phyloP scores from a whole-genome alignment of 2,797 vertebrate genomes.

The Aphelocoma californica region DNA sequence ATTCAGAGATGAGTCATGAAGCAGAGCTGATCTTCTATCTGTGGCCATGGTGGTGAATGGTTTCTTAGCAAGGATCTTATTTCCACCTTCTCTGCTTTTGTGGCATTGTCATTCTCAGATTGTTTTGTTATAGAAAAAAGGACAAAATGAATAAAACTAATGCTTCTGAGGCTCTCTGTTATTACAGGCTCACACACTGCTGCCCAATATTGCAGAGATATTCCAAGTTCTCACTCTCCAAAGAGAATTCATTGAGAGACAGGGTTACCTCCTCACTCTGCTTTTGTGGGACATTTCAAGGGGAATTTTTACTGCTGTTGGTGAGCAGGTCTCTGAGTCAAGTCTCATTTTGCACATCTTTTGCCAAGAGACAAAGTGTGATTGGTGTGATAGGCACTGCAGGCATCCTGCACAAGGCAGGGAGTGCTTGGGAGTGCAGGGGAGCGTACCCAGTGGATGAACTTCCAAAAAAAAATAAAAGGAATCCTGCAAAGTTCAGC shows the following conservation, averaged over 20 bases:
- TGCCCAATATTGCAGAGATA: background rate
- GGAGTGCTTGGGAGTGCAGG: background rate
- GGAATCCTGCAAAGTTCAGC: background rate
- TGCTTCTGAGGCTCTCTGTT: background rate
- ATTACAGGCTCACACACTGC: background rate
- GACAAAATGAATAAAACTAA: background rate
- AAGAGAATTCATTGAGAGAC: background rate
- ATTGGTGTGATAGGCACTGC: background rate
- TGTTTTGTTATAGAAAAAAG: background rate
- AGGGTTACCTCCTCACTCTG: background rate
- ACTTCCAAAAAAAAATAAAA: background rate
- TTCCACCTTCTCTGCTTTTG: background rate
- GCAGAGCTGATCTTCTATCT: background rate
- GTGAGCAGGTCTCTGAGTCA: background rate
- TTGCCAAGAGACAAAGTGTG: background rate
- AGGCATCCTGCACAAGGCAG: background rate
- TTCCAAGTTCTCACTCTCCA: background rate
- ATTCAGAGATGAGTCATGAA: constrained; percentile 20
- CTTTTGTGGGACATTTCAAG: background rate
- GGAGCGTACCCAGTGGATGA: background rate
- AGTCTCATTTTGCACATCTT: background rate
- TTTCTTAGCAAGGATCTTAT: background rate
- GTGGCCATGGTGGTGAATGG: background rate
- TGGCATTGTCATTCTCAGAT: background rate
- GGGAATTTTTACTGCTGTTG: background rate